These are phyloP conservation scores for Struthidea cinerea DNA, from an alignment of 2,113 vertebrate genomes.

Conservation along the genomic window DNA sequence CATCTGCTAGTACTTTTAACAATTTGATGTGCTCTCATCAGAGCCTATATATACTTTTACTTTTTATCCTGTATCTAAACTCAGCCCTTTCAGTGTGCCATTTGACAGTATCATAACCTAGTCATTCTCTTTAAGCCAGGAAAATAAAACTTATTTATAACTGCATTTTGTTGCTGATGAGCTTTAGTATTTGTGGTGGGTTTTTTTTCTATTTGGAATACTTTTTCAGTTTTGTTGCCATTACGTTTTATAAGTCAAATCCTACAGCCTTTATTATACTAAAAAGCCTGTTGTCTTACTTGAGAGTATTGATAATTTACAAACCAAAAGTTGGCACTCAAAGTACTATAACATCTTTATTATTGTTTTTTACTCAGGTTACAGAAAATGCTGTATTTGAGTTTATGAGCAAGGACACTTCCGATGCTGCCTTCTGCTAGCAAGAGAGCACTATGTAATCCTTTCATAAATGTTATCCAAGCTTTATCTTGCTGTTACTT, in stretches of 20 bases:
- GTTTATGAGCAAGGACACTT: background rate
- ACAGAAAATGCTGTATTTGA: background rate
- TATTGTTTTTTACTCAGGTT: background rate
- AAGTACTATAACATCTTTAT: background rate
- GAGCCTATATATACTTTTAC: background rate
- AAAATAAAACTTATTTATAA: background rate
- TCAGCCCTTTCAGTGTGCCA: background rate
- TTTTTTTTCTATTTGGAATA: background rate
- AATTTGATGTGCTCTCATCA: background rate
- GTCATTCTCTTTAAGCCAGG: background rate
- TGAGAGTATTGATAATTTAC: background rate
- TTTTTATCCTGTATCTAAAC: background rate
- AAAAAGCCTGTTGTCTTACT: background rate
- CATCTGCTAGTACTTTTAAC: background rate
- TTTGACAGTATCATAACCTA: background rate
- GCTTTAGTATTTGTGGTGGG: background rate
- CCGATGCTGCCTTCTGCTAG: background rate
- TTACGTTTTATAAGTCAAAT: background rate
- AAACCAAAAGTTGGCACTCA: background rate
- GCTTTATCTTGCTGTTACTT: background rate
- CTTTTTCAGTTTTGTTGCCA: background rate
- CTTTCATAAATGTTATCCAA: background rate
- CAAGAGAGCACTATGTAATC: background rate
- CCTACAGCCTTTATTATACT: background rate
- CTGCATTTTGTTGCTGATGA: background rate